Evolutionary conservation across 2,888 invertebrate species (phyloP).

Genomic region (Agrilus biguttatus): DNA sequence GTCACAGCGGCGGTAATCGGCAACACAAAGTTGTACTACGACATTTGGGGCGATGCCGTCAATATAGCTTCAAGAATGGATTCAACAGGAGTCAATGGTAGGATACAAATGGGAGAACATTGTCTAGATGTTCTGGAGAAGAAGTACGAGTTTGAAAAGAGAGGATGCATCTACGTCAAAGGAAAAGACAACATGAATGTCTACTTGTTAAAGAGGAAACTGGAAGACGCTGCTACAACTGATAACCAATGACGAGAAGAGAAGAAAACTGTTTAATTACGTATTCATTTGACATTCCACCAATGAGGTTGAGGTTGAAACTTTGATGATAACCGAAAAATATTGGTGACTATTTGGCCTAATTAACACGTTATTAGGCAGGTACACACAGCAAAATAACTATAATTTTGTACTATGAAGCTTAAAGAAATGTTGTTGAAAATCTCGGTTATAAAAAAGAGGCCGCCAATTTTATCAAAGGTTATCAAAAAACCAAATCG

Average conservation of each 20-base stretch:
- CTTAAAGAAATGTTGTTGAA: too few species aligned
- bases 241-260: not conserved
- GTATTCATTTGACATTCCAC: not conserved
- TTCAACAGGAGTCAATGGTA: constrained; percentile 78
- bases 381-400: too few species aligned
- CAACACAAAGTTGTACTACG: constrained; percentile 88
- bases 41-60: constrained; percentile 98
- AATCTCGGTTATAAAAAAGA: too few species aligned
- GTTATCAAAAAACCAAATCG: too few species aligned
- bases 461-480: too few species aligned
- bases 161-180: constrained; percentile 90
- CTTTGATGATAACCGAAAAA: too few species aligned
- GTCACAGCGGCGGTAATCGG: constrained; percentile 96
- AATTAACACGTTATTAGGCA: too few species aligned
- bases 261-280: not conserved
- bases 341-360: too few species aligned
- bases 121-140: constrained; percentile 55
- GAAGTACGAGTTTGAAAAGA: constrained; percentile 75
- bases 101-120: constrained; percentile 70
- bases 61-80: constrained; percentile 97
- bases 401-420: too few species aligned
- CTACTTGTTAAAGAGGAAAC: constrained; percentile 50
- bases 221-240: not conserved
- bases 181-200: constrained; percentile 95
- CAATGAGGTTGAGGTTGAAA: too few species aligned